These are phyloP conservation scores for Plodia interpunctella DNA, from an alignment of 1,140 invertebrate species.

Conservation along the genomic window DNA sequence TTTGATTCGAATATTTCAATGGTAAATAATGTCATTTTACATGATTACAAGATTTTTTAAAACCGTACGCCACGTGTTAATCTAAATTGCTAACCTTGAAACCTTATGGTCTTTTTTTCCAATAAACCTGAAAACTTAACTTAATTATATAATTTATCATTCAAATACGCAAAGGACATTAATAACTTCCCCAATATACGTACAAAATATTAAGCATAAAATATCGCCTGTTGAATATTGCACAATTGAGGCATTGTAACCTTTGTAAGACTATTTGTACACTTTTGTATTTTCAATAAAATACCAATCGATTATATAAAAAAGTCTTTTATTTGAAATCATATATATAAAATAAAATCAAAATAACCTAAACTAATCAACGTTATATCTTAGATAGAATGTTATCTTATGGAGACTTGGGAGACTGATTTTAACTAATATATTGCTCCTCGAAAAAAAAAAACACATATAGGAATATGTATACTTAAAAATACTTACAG, in stretches of 20 bases:
- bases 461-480: too few species aligned
- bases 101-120: too few species aligned
- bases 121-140: not conserved
- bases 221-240: conserved; percentile 35
- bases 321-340: not conserved
- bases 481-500: too few species aligned
- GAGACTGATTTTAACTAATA: too few species aligned
- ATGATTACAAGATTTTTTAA: too few species aligned
- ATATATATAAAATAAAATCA: not conserved
- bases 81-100: too few species aligned
- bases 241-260: conserved; percentile 38
- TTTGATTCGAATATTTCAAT: too few species aligned
- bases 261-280: conserved; percentile 50
- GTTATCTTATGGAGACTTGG: not conserved
- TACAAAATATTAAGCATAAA: conserved; percentile 43
- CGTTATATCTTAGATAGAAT: not conserved
- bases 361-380: not conserved
- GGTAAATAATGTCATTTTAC: too few species aligned
- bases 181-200: not conserved
- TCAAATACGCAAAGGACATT: not conserved
- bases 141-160: not conserved
- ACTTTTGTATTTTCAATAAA: conserved; percentile 71
- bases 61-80: too few species aligned
- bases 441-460: too few species aligned
- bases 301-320: conserved; percentile 20